Evolutionary conservation across 2,888 invertebrate species (phyloP), one percentile per base, ranked within the genome.

Genomic region (Hipparchia sbordonii): DNA sequence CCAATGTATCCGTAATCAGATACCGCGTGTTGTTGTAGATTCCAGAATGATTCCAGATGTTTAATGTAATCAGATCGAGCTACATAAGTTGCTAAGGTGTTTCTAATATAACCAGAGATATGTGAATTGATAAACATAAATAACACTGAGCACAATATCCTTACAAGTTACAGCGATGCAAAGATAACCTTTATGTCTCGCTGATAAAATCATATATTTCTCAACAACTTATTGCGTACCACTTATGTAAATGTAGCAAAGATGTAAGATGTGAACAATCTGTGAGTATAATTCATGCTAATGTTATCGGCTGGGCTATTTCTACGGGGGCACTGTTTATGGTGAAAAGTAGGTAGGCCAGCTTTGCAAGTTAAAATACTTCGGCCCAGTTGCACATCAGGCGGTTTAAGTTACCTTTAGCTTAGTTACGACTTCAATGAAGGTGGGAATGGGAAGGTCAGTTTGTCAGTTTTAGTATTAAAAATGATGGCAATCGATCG

Each of bases 241-340:
- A 72, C 72, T 67, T 72, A 76, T 77, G 71, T 72, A 76, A 76
- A 74, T 73, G 72, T 56, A 61, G 67, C 63, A 66, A 67, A 72
- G 71, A 67, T 76, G 72, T 72, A 75, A 76, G 72, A 72, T 73
- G 67, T 65, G 67, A 72, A 72, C 85, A 86, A 89, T 91, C 84
- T 90, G 84, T 84, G 77, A 91, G 87, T 89, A 87, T 88, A 91
- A 91, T 91, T 86, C 85, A 91, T 89, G 90, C 79, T 85, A 90
- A 90, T 84, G 81, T 77, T 80, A 84, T 86, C 82, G 79, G 85
- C 82, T 81, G 84, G 82, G 85, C 83, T 79, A 86, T 88, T 89
- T 88, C 84, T 84, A 85, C 70, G 51, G 70, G 79, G 81, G 80
- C 82, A 83, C 80, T 86, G 87, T 89, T 89, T 90, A 90, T 91